phyloP scores from a whole-genome alignment of 2,888 invertebrate species.

The Meliscaeva auricollis region DNA sequence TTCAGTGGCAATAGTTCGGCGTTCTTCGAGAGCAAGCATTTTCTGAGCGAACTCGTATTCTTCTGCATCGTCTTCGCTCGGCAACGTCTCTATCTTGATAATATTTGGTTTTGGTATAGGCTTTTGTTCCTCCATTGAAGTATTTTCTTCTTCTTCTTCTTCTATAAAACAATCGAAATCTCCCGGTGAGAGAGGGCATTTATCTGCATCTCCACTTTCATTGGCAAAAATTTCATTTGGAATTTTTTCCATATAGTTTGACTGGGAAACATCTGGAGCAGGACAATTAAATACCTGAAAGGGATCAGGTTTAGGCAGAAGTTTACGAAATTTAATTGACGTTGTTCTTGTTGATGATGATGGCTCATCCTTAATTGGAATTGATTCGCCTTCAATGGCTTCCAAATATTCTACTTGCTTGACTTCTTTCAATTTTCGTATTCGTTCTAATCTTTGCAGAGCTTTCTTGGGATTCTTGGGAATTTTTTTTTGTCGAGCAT shows the following conservation, averaged over 20 bases:
- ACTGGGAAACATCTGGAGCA: neutral
- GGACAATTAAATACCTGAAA: neutral
- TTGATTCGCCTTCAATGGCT: neutral
- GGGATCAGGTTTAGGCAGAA: neutral
- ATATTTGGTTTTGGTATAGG: too few species aligned
- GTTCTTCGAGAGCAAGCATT: conserved; percentile 52
- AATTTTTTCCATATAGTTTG: too few species aligned
- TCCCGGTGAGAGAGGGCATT: neutral
- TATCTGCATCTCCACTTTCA: neutral
- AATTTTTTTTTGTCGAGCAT: neutral
- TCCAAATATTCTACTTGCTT: too few species aligned
- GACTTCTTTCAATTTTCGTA: neutral
- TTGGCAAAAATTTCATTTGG: too few species aligned
- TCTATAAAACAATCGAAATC: neutral
- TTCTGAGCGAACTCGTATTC: conserved; percentile 15
- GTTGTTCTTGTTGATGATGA: too few species aligned
- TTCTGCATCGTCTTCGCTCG: neutral
- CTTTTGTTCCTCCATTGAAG: neutral
- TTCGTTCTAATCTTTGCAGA: neutral
- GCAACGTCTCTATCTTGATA: neutral
- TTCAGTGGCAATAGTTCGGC: conserved; percentile 51
- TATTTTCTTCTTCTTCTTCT: neutral
- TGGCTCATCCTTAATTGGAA: neutral
- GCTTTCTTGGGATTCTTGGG: neutral
- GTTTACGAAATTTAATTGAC: neutral